A percentile compares a stretch with the other conserved stretches of the same genome.
phyloP scores from a whole-genome alignment of 2,113 vertebrate species.

The Protobothrops flavoviridis region DNA sequence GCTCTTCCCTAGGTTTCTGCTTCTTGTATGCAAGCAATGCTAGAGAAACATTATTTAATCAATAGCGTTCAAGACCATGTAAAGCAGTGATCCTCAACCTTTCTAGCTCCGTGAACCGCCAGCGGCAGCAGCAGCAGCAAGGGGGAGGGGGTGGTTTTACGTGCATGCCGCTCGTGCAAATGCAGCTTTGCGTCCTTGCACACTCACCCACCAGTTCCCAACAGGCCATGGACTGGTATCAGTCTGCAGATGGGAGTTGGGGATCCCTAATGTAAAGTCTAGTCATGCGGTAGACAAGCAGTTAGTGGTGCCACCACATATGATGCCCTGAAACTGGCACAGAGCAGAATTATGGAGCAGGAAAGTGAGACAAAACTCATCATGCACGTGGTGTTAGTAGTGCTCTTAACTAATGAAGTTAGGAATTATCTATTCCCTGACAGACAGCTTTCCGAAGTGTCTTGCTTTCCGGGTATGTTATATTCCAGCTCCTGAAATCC shows the following conservation, averaged over 20 bases:
- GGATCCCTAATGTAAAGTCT: background rate
- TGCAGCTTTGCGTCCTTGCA: background rate
- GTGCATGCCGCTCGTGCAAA: background rate
- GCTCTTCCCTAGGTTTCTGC: background rate
- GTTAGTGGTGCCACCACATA: background rate
- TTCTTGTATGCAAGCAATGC: background rate
- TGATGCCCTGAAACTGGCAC: background rate
- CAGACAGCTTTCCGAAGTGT: background rate
- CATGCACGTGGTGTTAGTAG: background rate
- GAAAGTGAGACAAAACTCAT: background rate
- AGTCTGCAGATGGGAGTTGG: rapidly evolving
- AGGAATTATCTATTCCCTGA: background rate
- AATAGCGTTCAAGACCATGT: background rate
- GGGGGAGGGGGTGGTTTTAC: background rate
- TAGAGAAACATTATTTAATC: background rate
- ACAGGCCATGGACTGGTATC: background rate
- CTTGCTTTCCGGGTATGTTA: background rate
- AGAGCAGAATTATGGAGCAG: background rate
- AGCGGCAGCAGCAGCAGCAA: background rate
- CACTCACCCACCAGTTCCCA: background rate
- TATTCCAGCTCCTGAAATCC: background rate
- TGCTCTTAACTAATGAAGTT: background rate
- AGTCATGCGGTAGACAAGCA: background rate
- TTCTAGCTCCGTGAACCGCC: background rate
- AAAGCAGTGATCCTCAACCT: background rate